Evolutionary conservation across 2,888 invertebrate species (phyloP), one percentile per base, ranked within the genome.

Genomic region (Drosophila nigricruria): DNA sequence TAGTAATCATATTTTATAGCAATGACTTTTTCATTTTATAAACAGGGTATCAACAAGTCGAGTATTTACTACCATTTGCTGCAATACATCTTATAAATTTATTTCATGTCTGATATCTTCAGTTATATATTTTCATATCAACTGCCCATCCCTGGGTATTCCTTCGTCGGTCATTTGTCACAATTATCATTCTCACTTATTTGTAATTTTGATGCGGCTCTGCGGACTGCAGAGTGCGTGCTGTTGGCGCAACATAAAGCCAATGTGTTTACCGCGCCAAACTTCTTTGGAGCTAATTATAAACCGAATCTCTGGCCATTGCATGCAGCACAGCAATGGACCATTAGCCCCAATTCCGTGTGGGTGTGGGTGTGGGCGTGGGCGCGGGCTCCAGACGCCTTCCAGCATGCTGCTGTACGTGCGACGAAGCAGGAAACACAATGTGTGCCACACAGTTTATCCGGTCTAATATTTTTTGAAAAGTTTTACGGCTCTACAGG

Each of bases 241-340:
- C 62, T 79, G 68, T 76, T 75, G 71, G 64, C 66, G 79, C 75
- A 82, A 74, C 78, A 73, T 73, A 73, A 74, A 86, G 73, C 70
- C 71, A 73, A 78, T 81, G 73, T 86, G 83, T 88, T 86, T 86
- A 82, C 71, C 76, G 77, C 73, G 66, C 77, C 66, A 71, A 85
- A 85, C 84, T 88, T 85, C 79, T 82, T 82, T 82, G 74, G 72
- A 77, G 83, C 86, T 83, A 83, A 83, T 83, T 69, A 83, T 83
- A 83, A 83, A 81, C 79, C 54, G 45, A 73, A 63, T 63, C 58
- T 68, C 58, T 70, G 38, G 40, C 27, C 60, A 43, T 65, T 63
- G 74, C 77, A 77, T 66, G 80, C 78, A 77, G 42, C 82, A 58
- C 71, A 73, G 81, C 82, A 67, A 71, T 85, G 82, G 85, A 82